Base-by-base conservation (phyloP, 2,797 vertebrate species). In the Acanthurus tractus region DNA sequence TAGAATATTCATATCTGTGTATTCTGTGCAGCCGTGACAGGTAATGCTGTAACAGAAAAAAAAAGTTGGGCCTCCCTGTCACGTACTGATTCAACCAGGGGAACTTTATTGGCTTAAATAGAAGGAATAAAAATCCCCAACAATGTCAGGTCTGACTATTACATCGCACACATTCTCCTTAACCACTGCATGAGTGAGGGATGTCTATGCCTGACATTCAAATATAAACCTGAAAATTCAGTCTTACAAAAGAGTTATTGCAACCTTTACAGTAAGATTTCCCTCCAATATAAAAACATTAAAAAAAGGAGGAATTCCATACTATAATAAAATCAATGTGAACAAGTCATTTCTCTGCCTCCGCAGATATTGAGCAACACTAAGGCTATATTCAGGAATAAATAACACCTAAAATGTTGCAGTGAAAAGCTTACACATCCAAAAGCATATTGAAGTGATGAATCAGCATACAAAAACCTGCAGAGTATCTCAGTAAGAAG, bases 381-480 rank as follows among this genome's bases (percentile, higher is more conserved):
- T 25, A 25, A 36, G 25, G n/a, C 23, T 63, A 20, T 13, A 36
- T 8, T 54, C 12, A 53, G 17, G 3, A 34, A 34, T 34, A 34
- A 34, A 34, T 34, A 34, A 34, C 29, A 34, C 29, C 29, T 34
- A n/a, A 22, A 44, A 72, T 40, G 54, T 79, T 63, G 61, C 46
- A 44, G n/a, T 52, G 20, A 13, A 42, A 42, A 42, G 67, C 68
- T n/a, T 65, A n/a, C 76, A 23, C 48, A 70, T 58, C 36, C 63
- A 46, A 56, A 59, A 50, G 46, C 29, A 42, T 6, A 17, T 52
- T 8, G 20, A 15, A 20, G 44, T 48, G 48, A 69, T 52, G 45
- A 81, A 52, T 71, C 38, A n/a, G 53, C 14, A 63, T 42, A 29
- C 68, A 56, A 46, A 46, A 22, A 8, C 7, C 57, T 23, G 49